Conservation (phyloP, 1,140 invertebrate genomes). For the Whitmania pigra region DNA sequence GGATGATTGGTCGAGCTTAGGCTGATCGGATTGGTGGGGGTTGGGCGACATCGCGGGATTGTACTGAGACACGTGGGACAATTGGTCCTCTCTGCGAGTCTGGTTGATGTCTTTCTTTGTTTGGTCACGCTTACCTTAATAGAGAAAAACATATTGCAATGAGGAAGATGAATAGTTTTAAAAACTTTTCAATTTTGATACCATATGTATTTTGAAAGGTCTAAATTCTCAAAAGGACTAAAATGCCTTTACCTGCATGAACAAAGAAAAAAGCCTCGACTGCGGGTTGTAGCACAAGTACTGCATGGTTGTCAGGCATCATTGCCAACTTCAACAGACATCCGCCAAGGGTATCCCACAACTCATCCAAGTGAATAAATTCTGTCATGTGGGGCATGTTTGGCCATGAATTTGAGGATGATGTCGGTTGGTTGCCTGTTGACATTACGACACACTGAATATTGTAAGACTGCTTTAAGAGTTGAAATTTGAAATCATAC, state of each 20-base stretch:
- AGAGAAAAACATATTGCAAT: background rate
- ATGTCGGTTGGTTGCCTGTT: too few species aligned
- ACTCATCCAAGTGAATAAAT: slow-evolving; percentile 49
- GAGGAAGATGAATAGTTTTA: background rate
- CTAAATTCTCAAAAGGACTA: background rate
- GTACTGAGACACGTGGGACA: slow-evolving; percentile 42
- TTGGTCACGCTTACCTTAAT: background rate
- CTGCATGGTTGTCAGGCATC: slow-evolving; percentile 80
- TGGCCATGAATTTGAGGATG: too few species aligned
- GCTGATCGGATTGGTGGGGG: background rate
- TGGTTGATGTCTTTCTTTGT: background rate
- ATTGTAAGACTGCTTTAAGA: too few species aligned
- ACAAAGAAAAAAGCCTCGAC: slow-evolving; percentile 85
- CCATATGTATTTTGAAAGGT: background rate
- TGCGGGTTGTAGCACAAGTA: slow-evolving; percentile 76
- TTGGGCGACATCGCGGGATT: background rate
- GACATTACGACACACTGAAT: too few species aligned
- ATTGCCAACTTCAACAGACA: slow-evolving; percentile 70
- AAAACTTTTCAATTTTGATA: background rate
- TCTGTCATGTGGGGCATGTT: slow-evolving; percentile 49
- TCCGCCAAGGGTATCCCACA: slow-evolving; percentile 69
- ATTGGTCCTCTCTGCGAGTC: slow-evolving; percentile 43
- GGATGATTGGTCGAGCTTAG: background rate
- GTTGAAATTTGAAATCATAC: slow-evolving; percentile 19
- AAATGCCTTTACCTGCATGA: slow-evolving; percentile 49